These are phyloP conservation scores for Pyrrhosoma nymphula DNA, from an alignment of 2,888 invertebrate genomes.

Conservation along the genomic window DNA sequence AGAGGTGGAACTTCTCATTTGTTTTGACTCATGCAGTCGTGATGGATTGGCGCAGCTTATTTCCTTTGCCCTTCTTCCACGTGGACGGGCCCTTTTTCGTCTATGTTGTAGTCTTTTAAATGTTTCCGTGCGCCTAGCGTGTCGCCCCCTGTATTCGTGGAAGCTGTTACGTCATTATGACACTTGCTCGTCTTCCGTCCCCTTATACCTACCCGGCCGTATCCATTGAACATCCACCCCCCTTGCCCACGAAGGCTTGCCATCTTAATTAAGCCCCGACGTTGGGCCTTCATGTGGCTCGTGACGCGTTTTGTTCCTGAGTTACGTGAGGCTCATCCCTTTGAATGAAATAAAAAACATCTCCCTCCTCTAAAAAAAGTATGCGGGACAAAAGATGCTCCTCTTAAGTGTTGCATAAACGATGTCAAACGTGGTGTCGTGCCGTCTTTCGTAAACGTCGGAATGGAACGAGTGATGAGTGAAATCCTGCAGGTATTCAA, in stretches of 20 bases:
- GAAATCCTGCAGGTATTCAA: background rate
- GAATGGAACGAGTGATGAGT: background rate
- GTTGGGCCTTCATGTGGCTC: background rate
- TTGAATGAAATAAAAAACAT: background rate
- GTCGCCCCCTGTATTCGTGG: background rate
- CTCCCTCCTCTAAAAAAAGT: background rate
- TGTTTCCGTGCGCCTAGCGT: background rate
- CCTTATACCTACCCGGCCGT: background rate
- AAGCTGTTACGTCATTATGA: background rate
- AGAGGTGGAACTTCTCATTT: too few species aligned
- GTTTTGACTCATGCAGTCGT: too few species aligned
- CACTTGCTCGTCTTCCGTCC: background rate
- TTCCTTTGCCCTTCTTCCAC: too few species aligned
- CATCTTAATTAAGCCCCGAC: slow-evolving; percentile 11
- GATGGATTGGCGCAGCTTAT: too few species aligned
- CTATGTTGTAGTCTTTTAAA: background rate
- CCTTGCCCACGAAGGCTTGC: background rate
- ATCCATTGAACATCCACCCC: background rate
- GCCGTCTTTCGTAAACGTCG: background rate
- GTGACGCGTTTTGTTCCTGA: background rate
- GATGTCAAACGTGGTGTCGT: background rate
- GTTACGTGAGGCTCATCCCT: background rate
- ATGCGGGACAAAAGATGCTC: background rate
- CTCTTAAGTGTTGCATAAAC: background rate
- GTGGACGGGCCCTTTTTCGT: background rate